These are phyloP conservation scores for Plectrocnemia conspersa DNA, from an alignment of 1,140 invertebrate genomes.

Conservation along the genomic window DNA sequence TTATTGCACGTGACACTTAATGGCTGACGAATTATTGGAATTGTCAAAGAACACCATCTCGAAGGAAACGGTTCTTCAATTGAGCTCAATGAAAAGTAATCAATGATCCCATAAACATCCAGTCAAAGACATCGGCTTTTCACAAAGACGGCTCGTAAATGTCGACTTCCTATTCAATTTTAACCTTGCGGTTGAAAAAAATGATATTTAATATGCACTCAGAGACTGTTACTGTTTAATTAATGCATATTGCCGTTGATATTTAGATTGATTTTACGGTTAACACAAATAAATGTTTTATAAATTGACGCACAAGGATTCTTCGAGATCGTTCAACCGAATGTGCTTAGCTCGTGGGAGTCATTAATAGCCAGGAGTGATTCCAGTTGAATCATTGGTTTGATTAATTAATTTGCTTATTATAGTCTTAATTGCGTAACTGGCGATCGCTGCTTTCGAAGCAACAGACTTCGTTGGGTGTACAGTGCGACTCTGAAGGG, in stretches of 20 bases:
- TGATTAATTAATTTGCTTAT: conserved; percentile 37
- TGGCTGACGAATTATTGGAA: too few species aligned
- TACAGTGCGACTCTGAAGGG: too few species aligned
- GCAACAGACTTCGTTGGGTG: too few species aligned
- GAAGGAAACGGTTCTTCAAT: conserved; percentile 24
- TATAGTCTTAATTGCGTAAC: conserved; percentile 33
- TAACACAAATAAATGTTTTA: conserved; percentile 31
- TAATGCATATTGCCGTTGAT: too few species aligned
- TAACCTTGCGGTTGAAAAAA: too few species aligned
- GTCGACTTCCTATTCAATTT: conserved; percentile 11
- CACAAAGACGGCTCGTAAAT: neutral
- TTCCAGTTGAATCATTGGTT: conserved; percentile 33
- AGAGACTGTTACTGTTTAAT: too few species aligned
- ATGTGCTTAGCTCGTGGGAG: conserved; percentile 17
- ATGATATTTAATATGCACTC: too few species aligned
- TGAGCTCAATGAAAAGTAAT: conserved; percentile 30
- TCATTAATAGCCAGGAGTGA: conserved; percentile 29
- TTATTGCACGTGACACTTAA: too few species aligned
- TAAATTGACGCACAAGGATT: conserved; percentile 26
- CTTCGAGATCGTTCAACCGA: conserved; percentile 19
- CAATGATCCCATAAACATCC: conserved; percentile 24
- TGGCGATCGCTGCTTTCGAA: conserved; percentile 25
- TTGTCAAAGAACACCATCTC: conserved; percentile 13
- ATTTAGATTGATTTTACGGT: conserved; percentile 20
- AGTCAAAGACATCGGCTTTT: conserved; percentile 10